Conservation (phyloP, 1,140 invertebrate genomes). For the Drosophila pandora region DNA sequence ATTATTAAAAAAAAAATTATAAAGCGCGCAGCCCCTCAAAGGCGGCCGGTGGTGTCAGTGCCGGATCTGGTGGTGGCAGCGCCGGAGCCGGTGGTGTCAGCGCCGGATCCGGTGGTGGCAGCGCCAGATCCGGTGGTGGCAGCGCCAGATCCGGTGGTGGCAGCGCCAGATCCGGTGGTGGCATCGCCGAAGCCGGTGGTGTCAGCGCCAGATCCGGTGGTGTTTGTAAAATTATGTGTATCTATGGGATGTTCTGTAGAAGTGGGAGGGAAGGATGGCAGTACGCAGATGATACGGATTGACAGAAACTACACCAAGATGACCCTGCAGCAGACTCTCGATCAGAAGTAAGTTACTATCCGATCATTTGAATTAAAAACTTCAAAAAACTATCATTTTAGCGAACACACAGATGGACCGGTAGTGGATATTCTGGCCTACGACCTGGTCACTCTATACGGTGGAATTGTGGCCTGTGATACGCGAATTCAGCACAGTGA, state of each 20-base stretch:
- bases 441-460: conserved; percentile 91
- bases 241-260: conserved; percentile 86
- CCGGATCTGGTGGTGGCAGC: no score
- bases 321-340: conserved; percentile 79
- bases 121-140: no score
- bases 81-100: no score
- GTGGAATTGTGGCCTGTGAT: conserved; percentile 95
- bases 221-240: no score
- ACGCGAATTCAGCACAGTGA: conserved; percentile 89
- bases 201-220: no score
- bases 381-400: conserved; percentile 11
- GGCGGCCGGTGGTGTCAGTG: no score
- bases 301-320: conserved; percentile 82
- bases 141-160: no score
- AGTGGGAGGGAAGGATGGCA: conserved; percentile 91
- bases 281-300: conserved; percentile 89
- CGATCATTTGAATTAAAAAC: neutral
- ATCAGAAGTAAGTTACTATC: conserved; percentile 63
- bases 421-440: conserved; percentile 91
- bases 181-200: no score
- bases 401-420: conserved; percentile 88
- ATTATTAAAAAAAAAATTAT: no score
- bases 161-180: no score
- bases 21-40: no score
- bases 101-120: no score